Evolutionary conservation across 2,888 invertebrate species (phyloP).

Genomic region (Ectemnius continuus): DNA sequence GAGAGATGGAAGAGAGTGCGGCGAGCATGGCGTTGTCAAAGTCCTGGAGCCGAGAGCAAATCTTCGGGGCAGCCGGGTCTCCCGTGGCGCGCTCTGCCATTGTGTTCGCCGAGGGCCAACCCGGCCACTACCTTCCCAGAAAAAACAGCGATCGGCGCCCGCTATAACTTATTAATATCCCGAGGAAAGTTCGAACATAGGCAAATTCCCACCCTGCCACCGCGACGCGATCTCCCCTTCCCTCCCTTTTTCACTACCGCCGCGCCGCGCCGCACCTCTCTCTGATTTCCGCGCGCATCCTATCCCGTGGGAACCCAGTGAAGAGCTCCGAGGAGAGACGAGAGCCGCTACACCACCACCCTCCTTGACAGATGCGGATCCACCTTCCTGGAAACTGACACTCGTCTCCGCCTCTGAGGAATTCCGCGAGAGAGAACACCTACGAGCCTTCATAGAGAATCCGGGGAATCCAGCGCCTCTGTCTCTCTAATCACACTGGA

Average conservation of each 20-base stretch:
- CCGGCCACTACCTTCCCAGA: conserved; percentile 60
- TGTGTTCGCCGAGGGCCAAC: conserved; percentile 60
- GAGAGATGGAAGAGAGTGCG: not conserved
- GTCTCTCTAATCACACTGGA: not conserved
- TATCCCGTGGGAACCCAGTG: conserved; percentile 47
- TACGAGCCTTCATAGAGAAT: conserved; percentile 46
- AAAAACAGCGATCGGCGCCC: conserved; percentile 68
- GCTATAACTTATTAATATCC: conserved; percentile 77
- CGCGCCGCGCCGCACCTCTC: too few relatives aligned
- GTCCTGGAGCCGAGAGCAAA: conserved; percentile 71
- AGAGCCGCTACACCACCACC: not conserved
- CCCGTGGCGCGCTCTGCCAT: conserved; percentile 73
- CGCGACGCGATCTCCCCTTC: not conserved
- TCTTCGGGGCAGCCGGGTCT: conserved; percentile 57
- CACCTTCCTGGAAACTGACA: conserved; percentile 67
- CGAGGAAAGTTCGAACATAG: conserved; percentile 60
- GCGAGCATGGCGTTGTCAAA: conserved; percentile 69
- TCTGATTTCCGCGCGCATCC: conserved; percentile 31
- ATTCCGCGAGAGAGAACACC: conserved; percentile 43
- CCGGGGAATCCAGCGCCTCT: conserved; percentile 22
- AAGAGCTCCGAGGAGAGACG: conserved; percentile 33
- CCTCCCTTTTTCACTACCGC: not conserved
- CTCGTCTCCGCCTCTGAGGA: conserved; percentile 38
- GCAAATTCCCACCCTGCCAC: conserved; percentile 42
- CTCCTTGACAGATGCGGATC: conserved; percentile 50